phyloP scores from a whole-genome alignment of 2,113 vertebrate genomes.

The Bucco capensis region DNA sequence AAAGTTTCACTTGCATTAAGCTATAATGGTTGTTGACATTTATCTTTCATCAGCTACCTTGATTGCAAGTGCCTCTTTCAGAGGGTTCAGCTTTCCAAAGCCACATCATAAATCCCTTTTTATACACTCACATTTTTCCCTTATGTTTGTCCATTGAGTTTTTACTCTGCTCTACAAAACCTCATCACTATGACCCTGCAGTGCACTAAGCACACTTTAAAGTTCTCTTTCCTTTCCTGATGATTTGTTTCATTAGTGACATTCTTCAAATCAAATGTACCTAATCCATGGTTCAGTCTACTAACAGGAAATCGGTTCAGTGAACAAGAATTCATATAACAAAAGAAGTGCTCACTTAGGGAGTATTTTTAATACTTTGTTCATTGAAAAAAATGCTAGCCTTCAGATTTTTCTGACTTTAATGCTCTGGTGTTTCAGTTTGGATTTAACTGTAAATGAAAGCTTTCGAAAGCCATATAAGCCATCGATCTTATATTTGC shows the following conservation, averaged over 20 bases:
- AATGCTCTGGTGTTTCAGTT: constrained; percentile 71
- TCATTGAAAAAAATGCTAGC: constrained; percentile 71
- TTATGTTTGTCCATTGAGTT: constrained; percentile 49
- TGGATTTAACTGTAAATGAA: constrained; percentile 72
- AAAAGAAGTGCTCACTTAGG: constrained; percentile 75
- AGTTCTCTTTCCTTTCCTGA: constrained; percentile 62
- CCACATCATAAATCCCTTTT: constrained; percentile 39
- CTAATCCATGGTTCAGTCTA: constrained; percentile 71
- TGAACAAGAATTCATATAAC: constrained; percentile 68
- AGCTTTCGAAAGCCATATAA: constrained; percentile 67
- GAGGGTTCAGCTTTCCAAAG: constrained; percentile 19
- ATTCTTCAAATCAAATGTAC: constrained; percentile 76
- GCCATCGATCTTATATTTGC: constrained; percentile 71
- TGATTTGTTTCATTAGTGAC: constrained; percentile 73
- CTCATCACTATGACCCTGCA: constrained; percentile 22
- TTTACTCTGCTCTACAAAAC: constrained; percentile 30
- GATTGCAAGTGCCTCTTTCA: not conserved
- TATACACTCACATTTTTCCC: not conserved
- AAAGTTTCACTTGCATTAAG: not conserved
- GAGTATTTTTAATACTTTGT: constrained; percentile 66
- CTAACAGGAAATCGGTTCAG: constrained; percentile 72
- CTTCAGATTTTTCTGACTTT: constrained; percentile 63
- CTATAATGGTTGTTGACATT: not conserved
- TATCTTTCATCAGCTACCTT: not conserved
- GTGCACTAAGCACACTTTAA: constrained; percentile 32